A percentile compares a stretch with the other conserved stretches of the same genome.
These are phyloP conservation scores for Delichon dasypus DNA, from an alignment of 2,797 vertebrate species.

Conservation along the genomic window DNA sequence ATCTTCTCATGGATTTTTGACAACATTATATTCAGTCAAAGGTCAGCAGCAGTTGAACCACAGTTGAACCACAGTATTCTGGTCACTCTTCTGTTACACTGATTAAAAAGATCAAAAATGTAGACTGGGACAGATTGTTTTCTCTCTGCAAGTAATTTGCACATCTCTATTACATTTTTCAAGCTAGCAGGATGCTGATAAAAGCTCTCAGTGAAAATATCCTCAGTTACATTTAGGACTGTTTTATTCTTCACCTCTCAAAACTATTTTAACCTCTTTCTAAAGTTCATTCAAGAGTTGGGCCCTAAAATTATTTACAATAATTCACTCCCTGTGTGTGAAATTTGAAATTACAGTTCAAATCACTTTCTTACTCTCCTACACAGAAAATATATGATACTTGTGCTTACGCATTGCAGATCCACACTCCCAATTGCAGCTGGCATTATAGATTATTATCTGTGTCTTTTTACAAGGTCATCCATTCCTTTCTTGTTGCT, in stretches of 20 bases:
- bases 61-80: background rate
- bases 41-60: background rate
- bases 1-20: background rate
- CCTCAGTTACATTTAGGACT: background rate
- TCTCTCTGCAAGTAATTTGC: background rate
- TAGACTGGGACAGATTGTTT: background rate
- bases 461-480: constrained; percentile 57
- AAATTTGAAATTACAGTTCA: constrained; percentile 49
- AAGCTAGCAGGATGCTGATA: background rate
- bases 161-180: background rate
- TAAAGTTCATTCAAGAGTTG: background rate
- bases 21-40: background rate
- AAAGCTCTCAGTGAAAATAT: background rate
- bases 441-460: constrained; percentile 44
- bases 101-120: background rate
- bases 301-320: background rate
- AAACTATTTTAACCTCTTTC: background rate
- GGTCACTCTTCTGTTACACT: background rate
- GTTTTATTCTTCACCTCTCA: background rate
- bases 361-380: background rate
- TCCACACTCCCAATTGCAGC: background rate
- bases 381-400: constrained; percentile 16
- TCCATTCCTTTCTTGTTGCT: constrained; percentile 19
- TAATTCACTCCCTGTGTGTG: background rate
- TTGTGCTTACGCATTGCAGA: background rate